A percentile compares a stretch with the other conserved stretches of the same genome.
These are phyloP conservation scores for Acropora tenuis DNA, from an alignment of 64 coral and sea anemone species.

Conservation along the genomic window DNA sequence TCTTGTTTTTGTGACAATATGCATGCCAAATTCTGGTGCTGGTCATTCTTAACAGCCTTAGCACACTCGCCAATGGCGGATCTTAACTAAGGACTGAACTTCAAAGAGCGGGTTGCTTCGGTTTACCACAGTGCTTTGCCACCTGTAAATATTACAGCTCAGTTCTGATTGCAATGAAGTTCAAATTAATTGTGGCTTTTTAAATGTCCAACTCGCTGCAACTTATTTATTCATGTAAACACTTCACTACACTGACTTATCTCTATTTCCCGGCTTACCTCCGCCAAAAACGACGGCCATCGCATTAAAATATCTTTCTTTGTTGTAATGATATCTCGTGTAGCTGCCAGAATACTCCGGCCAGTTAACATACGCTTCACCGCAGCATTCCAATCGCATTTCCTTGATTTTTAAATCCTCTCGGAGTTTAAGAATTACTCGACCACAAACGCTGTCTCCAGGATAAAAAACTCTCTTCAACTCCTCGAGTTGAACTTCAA, in stretches of 20 bases:
- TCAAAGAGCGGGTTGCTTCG: neutral
- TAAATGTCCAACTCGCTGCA: neutral
- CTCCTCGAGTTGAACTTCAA: slow-evolving; percentile 66
- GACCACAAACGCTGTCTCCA: slow-evolving; percentile 56
- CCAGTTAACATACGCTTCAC: slow-evolving; percentile 71
- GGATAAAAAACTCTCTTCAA: slow-evolving; percentile 49
- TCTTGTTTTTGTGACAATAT: too few relatives aligned
- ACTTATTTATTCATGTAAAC: too few relatives aligned
- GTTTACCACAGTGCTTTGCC: neutral
- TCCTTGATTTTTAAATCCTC: slow-evolving; percentile 67
- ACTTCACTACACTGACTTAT: too few relatives aligned
- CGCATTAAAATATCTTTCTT: slow-evolving; percentile 48
- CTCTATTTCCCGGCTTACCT: neutral
- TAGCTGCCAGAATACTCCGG: slow-evolving; percentile 66
- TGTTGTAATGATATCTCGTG: slow-evolving; percentile 73
- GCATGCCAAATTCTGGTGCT: too few relatives aligned
- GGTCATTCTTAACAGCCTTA: neutral
- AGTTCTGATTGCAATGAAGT: neutral
- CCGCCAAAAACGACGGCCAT: slow-evolving; percentile 44
- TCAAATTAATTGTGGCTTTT: neutral
- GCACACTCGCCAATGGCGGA: neutral
- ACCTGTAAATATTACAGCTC: neutral
- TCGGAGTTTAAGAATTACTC: slow-evolving; percentile 49
- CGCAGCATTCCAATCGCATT: slow-evolving; percentile 66
- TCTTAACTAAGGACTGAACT: too few relatives aligned